Conservation (phyloP, 2,888 invertebrate species). For the Brachyopa scutellaris region DNA sequence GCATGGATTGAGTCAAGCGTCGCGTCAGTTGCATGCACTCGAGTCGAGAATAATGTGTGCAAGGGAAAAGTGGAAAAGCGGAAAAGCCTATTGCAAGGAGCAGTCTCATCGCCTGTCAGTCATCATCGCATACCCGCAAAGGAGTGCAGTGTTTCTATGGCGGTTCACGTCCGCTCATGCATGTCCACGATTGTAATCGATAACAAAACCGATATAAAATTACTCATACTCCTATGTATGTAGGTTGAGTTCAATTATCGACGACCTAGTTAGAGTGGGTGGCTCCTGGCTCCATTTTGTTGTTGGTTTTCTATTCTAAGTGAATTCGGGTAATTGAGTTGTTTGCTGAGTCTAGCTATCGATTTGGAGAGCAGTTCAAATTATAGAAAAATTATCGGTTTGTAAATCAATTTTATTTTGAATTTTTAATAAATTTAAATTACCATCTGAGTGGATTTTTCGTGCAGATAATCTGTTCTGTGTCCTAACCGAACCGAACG, state of each 20-base stretch:
- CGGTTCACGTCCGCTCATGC: conserved; percentile 50
- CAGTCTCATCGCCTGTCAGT: conserved; percentile 59
- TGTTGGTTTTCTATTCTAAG: conserved; percentile 26
- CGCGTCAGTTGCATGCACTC: conserved; percentile 35
- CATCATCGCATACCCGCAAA: background rate
- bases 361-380: conserved; percentile 29
- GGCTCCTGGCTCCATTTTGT: conserved; percentile 9
- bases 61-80: background rate
- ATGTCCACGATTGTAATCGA: conserved; percentile 62
- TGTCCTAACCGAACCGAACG: background rate
- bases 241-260: conserved; percentile 53
- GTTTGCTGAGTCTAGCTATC: conserved; percentile 47
- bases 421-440: conserved; percentile 35
- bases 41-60: conserved; percentile 17
- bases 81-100: conserved; percentile 1
- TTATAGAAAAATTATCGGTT: conserved; percentile 44
- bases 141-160: background rate
- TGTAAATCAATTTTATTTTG: conserved; percentile 47
- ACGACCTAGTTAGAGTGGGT: conserved; percentile 4
- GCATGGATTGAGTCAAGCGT: conserved; percentile 33
- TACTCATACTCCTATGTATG: too few species aligned
- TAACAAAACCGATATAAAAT: conserved; percentile 43
- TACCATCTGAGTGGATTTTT: conserved; percentile 35
- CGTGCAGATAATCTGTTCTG: conserved; percentile 53
- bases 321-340: conserved; percentile 65